Evolutionary conservation across 2,797 vertebrate species (phyloP).

Genomic region (Enteromius mattozi): DNA sequence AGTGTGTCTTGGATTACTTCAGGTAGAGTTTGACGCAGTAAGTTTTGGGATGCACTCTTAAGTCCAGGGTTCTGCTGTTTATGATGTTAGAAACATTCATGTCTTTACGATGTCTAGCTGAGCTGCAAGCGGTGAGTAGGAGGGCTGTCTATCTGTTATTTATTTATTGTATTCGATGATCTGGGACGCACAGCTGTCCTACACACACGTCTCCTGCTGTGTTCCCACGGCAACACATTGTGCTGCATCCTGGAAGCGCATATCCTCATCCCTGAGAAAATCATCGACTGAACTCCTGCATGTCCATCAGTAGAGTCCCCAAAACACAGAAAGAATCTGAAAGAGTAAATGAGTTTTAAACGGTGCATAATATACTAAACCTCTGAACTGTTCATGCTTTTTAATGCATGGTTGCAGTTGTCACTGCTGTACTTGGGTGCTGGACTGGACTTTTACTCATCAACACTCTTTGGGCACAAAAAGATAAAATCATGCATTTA

Average conservation of each 20-base stretch:
- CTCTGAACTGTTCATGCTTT: neutral
- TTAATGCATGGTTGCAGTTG: neutral
- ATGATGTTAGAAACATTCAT: neutral
- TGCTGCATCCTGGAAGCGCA: constrained; percentile 32
- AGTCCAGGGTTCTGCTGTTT: neutral
- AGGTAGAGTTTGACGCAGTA: neutral
- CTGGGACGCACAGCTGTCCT: constrained; percentile 56
- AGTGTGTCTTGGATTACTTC: neutral
- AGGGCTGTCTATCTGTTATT: neutral
- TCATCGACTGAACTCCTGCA: neutral
- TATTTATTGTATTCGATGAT: constrained; percentile 46
- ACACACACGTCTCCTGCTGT: constrained; percentile 52
- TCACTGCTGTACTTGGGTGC: neutral
- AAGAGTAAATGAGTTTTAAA: neutral
- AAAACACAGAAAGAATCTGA: neutral
- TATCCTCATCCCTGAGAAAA: constrained; percentile 33
- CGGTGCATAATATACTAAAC: neutral
- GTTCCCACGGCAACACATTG: constrained; percentile 58
- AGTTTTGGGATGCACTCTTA: neutral
- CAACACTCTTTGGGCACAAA: neutral
- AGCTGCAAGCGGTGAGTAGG: neutral
- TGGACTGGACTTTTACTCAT: neutral
- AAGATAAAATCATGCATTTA: neutral
- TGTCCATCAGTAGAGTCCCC: neutral
- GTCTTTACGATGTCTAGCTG: neutral